These are phyloP conservation scores for Procambarus virginalis DNA, from an alignment of 1,140 invertebrate genomes.

Conservation along the genomic window DNA sequence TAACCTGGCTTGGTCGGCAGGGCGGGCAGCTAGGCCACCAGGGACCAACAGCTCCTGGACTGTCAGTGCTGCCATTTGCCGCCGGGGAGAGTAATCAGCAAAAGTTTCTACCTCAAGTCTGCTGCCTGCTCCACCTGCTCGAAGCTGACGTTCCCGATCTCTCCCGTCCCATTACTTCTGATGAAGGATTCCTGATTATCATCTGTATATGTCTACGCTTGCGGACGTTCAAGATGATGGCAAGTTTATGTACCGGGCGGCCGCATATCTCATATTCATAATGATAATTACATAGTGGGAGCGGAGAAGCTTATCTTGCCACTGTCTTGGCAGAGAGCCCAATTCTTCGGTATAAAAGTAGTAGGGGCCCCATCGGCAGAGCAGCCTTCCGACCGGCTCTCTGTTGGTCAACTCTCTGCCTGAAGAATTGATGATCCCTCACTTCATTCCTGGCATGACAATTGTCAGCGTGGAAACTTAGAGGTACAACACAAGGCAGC, in stretches of 20 bases:
- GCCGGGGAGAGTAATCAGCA: neutral
- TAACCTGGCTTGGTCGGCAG: neutral
- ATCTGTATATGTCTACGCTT: too few relatives aligned
- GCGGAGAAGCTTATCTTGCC: neutral
- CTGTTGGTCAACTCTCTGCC: too few relatives aligned
- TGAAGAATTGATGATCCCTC: too few relatives aligned
- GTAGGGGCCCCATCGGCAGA: neutral
- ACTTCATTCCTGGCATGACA: too few relatives aligned
- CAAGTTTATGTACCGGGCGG: conserved; percentile 11
- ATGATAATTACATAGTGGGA: conserved; percentile 25
- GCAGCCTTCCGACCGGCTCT: too few relatives aligned
- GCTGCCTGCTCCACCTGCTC: neutral
- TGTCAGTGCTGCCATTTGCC: neutral
- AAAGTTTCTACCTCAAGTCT: neutral
- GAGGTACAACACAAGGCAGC: too few relatives aligned
- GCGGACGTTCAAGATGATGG: conserved; percentile 5
- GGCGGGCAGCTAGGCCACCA: neutral
- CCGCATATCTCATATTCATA: conserved; percentile 5
- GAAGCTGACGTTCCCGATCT: neutral
- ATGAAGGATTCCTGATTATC: too few relatives aligned
- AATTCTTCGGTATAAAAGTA: conserved; percentile 18
- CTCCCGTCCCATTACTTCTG: neutral
- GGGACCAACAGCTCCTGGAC: neutral
- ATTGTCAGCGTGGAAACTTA: too few relatives aligned
- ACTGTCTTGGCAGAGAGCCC: conserved; percentile 7